Evolutionary conservation across 2,888 invertebrate species (phyloP).

Genomic region (Aethes cnicana): DNA sequence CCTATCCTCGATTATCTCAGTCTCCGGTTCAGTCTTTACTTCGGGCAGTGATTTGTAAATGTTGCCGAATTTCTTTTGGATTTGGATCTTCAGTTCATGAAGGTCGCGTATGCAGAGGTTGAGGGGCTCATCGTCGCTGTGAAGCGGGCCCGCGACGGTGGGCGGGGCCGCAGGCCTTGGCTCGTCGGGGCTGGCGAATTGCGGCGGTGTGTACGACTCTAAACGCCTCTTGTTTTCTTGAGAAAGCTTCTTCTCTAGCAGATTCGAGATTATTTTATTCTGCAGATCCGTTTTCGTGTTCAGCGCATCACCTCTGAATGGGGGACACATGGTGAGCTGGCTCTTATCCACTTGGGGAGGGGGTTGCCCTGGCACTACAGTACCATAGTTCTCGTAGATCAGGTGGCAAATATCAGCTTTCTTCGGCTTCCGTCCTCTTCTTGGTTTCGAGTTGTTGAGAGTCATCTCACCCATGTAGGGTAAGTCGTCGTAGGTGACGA

Average conservation of each 20-base stretch:
- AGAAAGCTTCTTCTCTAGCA: constrained; percentile 86
- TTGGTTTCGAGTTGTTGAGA: constrained; percentile 91
- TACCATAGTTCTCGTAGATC: constrained; percentile 95
- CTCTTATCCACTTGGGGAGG: constrained; percentile 74
- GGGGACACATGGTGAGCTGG: constrained; percentile 47
- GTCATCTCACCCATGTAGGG: constrained; percentile 97
- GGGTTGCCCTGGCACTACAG: constrained; percentile 90
- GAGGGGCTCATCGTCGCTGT: constrained; percentile 86
- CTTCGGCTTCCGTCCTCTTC: constrained; percentile 93
- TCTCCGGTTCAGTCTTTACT: constrained; percentile 83
- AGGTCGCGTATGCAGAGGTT: constrained; percentile 92
- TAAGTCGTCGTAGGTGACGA: constrained; percentile 90
- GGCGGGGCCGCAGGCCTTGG: constrained; percentile 65
- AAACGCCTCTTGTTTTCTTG: constrained; percentile 83
- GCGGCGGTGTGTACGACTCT: constrained; percentile 58
- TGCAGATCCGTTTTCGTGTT: constrained; percentile 84
- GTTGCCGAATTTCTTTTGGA: constrained; percentile 84
- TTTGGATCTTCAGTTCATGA: constrained; percentile 85
- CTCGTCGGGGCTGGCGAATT: constrained; percentile 61
- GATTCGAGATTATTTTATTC: constrained; percentile 86
- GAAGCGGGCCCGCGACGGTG: constrained; percentile 58
- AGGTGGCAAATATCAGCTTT: constrained; percentile 96
- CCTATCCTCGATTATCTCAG: constrained; percentile 73
- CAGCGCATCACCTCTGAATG: constrained; percentile 50
- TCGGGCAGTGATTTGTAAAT: constrained; percentile 81